phyloP scores from a whole-genome alignment of 2,797 vertebrate species.

The Gymnothorax javanicus region DNA sequence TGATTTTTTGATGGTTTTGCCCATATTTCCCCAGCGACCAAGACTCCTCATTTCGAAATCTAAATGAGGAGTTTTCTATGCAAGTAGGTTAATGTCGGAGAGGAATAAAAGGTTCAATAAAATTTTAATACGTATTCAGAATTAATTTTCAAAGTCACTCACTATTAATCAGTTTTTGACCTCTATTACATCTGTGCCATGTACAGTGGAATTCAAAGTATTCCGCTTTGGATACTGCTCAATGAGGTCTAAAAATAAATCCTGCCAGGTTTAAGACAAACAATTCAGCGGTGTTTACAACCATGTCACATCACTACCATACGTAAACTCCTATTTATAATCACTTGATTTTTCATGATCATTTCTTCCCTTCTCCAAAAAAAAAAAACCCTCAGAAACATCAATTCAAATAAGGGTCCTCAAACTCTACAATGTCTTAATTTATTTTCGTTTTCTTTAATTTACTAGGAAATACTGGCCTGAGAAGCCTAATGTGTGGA shows the following conservation, averaged over 20 bases:
- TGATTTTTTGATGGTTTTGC: too few relatives aligned
- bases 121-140: not conserved
- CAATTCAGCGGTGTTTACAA: not conserved
- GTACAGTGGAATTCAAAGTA: not conserved
- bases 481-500: too few relatives aligned
- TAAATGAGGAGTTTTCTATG: not conserved
- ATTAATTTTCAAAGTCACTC: not conserved
- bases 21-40: too few relatives aligned
- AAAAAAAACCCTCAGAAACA: too few relatives aligned
- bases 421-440: too few relatives aligned
- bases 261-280: not conserved
- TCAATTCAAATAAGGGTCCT: not conserved
- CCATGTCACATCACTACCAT: not conserved
- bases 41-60: not conserved
- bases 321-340: not conserved
- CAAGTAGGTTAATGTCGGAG: not conserved
- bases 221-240: not conserved
- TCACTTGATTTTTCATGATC: too few relatives aligned
- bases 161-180: slow-evolving; percentile 10
- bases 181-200: not conserved
- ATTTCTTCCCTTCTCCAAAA: not conserved
- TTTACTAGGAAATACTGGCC: too few relatives aligned
- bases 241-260: not conserved
- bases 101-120: not conserved
- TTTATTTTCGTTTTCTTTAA: too few relatives aligned